Conservation (phyloP, 1,140 invertebrate genomes). For the Tachypleus tridentatus region DNA sequence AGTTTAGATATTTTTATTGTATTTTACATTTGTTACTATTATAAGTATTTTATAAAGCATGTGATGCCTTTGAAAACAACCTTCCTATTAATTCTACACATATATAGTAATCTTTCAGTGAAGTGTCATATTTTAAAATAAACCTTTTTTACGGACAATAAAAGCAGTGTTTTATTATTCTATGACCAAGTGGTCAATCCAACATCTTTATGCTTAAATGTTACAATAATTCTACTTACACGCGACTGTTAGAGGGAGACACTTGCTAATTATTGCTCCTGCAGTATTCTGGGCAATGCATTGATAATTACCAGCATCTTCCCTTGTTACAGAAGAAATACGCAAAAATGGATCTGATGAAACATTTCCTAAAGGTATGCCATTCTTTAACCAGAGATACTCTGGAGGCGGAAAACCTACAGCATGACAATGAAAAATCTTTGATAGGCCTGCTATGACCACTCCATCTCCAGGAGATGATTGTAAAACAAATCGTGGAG, state of each 20-base stretch:
- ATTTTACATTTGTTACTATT: no score
- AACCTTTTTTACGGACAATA: no score
- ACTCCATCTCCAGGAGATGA: slow-evolving; percentile 17
- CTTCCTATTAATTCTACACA: no score
- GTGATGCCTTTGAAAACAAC: no score
- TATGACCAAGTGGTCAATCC: no score
- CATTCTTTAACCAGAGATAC: slow-evolving; percentile 38
- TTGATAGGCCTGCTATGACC: slow-evolving; percentile 19
- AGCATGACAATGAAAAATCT: slow-evolving; percentile 34
- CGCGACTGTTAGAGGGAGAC: slow-evolving; percentile 69
- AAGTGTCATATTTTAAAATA: no score
- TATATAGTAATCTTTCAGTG: no score
- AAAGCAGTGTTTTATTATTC: no score
- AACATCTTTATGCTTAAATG: no score
- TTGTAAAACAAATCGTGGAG: slow-evolving; percentile 19
- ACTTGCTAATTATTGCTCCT: slow-evolving; percentile 78
- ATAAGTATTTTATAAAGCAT: no score
- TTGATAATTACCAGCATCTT: slow-evolving; percentile 76
- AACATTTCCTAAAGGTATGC: slow-evolving; percentile 22
- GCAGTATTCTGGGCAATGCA: slow-evolving; percentile 80
- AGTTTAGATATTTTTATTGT: no score
- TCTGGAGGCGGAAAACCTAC: slow-evolving; percentile 33
- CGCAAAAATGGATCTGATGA: slow-evolving; percentile 15
- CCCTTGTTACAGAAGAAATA: slow-evolving; percentile 35
- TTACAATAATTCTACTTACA: slow-evolving; percentile 51